These are phyloP conservation scores for Nephrotoma guestfalica DNA, from an alignment of 2,888 invertebrate species.

Conservation along the genomic window DNA sequence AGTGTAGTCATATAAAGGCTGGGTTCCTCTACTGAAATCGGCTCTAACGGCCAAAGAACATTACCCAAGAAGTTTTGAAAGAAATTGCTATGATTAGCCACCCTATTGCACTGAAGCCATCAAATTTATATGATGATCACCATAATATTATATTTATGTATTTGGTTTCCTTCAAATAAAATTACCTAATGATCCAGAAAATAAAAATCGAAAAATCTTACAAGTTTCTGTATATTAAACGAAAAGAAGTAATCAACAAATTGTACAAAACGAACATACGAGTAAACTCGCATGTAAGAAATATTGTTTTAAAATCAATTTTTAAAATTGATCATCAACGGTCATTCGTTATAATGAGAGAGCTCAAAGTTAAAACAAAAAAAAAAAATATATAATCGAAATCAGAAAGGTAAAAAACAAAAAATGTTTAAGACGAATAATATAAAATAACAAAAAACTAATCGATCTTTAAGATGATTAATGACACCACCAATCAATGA, in stretches of 20 bases:
- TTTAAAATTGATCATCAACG: slow-evolving; percentile 2
- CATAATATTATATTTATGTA: not conserved
- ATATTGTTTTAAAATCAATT: not conserved
- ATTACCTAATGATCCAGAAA: not conserved
- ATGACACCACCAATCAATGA: slow-evolving; percentile 4
- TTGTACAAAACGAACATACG: not conserved
- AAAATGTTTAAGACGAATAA: not conserved
- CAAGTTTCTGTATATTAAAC: not conserved
- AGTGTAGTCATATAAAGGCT: too few species aligned
- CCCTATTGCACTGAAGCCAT: not conserved
- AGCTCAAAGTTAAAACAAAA: slow-evolving; percentile 1
- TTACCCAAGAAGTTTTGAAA: not conserved
- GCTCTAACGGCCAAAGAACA: too few species aligned
- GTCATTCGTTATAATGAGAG: not conserved
- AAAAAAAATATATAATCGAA: not conserved
- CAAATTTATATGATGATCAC: not conserved
- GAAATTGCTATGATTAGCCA: not conserved
- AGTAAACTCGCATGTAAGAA: not conserved
- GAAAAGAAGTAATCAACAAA: not conserved
- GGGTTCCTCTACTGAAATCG: too few species aligned
- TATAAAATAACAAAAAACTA: not conserved
- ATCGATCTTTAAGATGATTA: slow-evolving; percentile 3
- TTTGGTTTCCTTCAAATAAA: not conserved
- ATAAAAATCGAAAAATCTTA: not conserved
- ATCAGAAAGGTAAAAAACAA: not conserved